Evolutionary conservation across 2,113 vertebrate species (phyloP).

Genomic region (Empidonax traillii): DNA sequence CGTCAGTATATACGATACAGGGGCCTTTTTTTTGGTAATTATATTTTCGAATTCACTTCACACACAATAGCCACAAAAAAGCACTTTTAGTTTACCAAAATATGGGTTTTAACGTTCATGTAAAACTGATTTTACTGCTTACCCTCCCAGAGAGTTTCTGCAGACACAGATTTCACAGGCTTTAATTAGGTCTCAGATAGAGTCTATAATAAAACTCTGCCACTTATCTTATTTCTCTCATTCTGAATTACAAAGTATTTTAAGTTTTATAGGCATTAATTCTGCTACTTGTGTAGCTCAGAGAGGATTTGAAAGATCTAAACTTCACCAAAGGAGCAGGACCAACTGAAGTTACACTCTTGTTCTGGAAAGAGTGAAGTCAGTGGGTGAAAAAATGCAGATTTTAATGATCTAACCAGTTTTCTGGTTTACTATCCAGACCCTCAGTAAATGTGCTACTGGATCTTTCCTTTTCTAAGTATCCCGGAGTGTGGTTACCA

Average conservation of each 20-base stretch:
- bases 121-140: neutral
- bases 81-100: neutral
- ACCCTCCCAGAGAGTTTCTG: neutral
- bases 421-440: neutral
- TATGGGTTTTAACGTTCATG: neutral
- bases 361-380: neutral
- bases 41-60: neutral
- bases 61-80: neutral
- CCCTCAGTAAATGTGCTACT: neutral
- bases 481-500: neutral
- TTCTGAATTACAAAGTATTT: neutral
- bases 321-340: neutral
- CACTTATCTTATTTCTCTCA: neutral
- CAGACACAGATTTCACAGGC: conserved; percentile 33
- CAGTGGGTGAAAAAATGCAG: neutral
- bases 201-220: neutral
- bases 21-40: neutral
- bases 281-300: neutral
- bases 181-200: conserved; percentile 54
- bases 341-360: neutral
- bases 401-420: neutral
- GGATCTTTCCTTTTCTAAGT: neutral
- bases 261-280: neutral
- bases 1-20: neutral
- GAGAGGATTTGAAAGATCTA: neutral